Conservation (phyloP, 1,140 invertebrate species). For the Hormaphis cornu region DNA sequence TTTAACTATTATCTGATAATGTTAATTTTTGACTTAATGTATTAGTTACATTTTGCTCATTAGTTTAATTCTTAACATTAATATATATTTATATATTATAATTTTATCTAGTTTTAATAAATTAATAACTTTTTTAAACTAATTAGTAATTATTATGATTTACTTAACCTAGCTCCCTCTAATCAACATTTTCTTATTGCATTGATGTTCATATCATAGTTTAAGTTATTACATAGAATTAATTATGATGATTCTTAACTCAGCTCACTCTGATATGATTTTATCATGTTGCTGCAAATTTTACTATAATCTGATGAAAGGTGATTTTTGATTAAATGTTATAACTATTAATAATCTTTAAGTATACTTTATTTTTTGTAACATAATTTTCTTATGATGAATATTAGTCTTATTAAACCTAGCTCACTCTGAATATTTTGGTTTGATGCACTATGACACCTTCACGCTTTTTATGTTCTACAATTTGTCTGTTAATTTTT, state of each 20-base stretch:
- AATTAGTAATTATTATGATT: no score
- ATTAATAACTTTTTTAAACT: no score
- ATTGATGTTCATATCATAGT: not conserved
- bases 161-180: slow-evolving; percentile 22
- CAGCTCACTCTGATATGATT: not conserved
- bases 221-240: not conserved
- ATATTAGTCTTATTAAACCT: slow-evolving; percentile 13
- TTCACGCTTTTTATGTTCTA: not conserved
- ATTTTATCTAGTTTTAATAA: no score
- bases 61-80: no score
- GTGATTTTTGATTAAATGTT: no score
- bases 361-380: not conserved
- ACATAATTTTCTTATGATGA: not conserved
- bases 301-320: not conserved
- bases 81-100: no score
- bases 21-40: no score
- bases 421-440: slow-evolving; percentile 32
- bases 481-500: no score
- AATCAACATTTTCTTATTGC: not conserved
- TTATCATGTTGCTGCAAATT: not conserved
- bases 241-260: not conserved
- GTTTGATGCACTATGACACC: not conserved
- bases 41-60: not conserved
- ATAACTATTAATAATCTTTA: no score
- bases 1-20: not conserved